Conservation (phyloP, 1,140 invertebrate species). For the Calephelis virginiensis region DNA sequence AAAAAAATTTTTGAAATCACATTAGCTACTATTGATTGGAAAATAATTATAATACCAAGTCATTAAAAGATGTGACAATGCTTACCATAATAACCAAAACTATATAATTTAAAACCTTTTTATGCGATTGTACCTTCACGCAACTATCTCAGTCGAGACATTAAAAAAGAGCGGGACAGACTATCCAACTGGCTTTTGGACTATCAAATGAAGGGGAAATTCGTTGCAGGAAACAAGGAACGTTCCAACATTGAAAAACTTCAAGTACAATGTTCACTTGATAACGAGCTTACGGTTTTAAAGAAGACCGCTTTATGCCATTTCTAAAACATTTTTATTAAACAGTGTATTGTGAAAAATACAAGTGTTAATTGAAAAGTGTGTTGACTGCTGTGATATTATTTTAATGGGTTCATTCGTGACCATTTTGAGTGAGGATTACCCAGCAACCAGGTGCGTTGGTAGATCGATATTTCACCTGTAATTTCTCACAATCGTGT, state of each 20-base stretch:
- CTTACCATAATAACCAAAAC: too few species aligned
- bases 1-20: too few species aligned
- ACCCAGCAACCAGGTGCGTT: slow-evolving; percentile 11
- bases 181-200: slow-evolving; percentile 5
- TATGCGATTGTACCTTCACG: slow-evolving; percentile 5
- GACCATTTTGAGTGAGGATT: slow-evolving; percentile 16
- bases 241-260: background rate
- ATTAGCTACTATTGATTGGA: too few species aligned
- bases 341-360: background rate
- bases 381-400: slow-evolving; percentile 11
- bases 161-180: slow-evolving; percentile 21
- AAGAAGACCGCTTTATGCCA: background rate
- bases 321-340: slow-evolving; percentile 7
- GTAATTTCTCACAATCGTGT: background rate
- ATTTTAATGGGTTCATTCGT: slow-evolving; percentile 24
- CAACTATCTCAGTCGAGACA: slow-evolving; percentile 11
- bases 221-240: slow-evolving; percentile 5
- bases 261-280: background rate
- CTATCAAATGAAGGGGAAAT: slow-evolving; percentile 13
- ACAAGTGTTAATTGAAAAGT: background rate
- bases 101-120: slow-evolving; percentile 1
- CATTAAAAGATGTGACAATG: too few species aligned
- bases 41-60: too few species aligned
- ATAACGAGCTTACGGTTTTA: too few species aligned
- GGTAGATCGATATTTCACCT: background rate